Evolutionary conservation across 1,140 invertebrate species (phyloP).

Genomic region (Nephila pilipes): DNA sequence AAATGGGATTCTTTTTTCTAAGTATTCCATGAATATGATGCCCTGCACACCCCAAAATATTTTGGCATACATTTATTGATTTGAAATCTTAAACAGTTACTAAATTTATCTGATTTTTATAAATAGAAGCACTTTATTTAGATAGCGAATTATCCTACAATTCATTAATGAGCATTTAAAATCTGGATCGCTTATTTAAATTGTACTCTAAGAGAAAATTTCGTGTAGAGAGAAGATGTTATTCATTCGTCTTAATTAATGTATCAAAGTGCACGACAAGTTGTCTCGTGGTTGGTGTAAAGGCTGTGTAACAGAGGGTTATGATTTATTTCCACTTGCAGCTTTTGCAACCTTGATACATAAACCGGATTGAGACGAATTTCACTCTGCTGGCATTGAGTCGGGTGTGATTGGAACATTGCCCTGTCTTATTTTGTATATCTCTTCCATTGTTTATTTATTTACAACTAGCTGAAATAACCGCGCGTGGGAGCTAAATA

Average conservation of each 20-base stretch:
- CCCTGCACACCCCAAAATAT: too few relatives aligned
- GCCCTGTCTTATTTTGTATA: background rate
- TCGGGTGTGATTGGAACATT: background rate
- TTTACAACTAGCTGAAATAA: too few relatives aligned
- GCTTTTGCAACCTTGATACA: background rate
- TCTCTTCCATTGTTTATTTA: too few relatives aligned
- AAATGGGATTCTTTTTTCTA: too few relatives aligned
- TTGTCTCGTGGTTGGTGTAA: background rate
- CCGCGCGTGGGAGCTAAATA: too few relatives aligned
- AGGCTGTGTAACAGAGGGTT: background rate
- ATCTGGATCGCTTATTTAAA: background rate
- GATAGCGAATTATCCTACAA: too few relatives aligned
- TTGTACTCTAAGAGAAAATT: background rate
- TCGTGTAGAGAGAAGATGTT: background rate
- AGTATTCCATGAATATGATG: too few relatives aligned
- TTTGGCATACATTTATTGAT: too few relatives aligned
- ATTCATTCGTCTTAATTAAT: background rate
- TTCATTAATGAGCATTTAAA: background rate
- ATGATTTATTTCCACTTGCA: background rate
- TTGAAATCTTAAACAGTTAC: too few relatives aligned
- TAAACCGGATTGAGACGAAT: background rate
- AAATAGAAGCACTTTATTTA: too few relatives aligned
- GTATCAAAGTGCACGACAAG: background rate
- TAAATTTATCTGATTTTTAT: too few relatives aligned
- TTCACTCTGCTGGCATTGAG: background rate